Percentiles rank a stretch among this genome's conserved stretches.
Conservation (phyloP, 1,140 invertebrate genomes). For the Vanessa atalanta region DNA sequence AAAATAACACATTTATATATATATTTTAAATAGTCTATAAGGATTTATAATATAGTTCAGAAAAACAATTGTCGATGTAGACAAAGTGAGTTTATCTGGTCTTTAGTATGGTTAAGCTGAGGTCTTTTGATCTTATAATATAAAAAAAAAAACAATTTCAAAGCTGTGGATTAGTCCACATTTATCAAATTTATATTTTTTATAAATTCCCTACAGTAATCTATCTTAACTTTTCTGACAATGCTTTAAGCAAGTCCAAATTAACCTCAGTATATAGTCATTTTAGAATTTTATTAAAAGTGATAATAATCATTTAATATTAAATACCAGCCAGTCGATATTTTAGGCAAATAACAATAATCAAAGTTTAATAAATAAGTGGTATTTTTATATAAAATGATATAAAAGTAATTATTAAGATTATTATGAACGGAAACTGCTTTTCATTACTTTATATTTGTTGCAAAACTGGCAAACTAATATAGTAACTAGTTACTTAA, state of each 20-base stretch:
- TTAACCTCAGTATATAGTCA: no score
- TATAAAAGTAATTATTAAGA: background rate
- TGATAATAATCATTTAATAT: no score
- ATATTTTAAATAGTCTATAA: background rate
- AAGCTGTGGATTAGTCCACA: no score
- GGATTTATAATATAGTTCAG: background rate
- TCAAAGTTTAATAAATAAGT: background rate
- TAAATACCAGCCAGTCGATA: background rate
- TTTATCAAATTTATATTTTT: no score
- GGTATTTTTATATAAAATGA: background rate
- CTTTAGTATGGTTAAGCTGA: slow-evolving; percentile 1
- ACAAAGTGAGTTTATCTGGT: slow-evolving; percentile 4
- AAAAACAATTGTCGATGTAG: background rate
- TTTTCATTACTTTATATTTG: no score
- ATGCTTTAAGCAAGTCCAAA: no score
- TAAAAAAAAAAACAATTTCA: background rate
- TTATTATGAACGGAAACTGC: background rate
- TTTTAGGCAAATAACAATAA: background rate
- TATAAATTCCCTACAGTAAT: no score
- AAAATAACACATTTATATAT: background rate
- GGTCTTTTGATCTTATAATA: background rate
- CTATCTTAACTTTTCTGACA: no score
- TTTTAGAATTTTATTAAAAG: no score
- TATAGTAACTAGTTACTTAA: background rate
- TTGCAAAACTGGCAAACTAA: no score